Percentiles rank a stretch among this genome's conserved stretches.
These are phyloP conservation scores for Chlorodrepanis virens DNA, from an alignment of 2,113 vertebrate genomes.

Conservation along the genomic window DNA sequence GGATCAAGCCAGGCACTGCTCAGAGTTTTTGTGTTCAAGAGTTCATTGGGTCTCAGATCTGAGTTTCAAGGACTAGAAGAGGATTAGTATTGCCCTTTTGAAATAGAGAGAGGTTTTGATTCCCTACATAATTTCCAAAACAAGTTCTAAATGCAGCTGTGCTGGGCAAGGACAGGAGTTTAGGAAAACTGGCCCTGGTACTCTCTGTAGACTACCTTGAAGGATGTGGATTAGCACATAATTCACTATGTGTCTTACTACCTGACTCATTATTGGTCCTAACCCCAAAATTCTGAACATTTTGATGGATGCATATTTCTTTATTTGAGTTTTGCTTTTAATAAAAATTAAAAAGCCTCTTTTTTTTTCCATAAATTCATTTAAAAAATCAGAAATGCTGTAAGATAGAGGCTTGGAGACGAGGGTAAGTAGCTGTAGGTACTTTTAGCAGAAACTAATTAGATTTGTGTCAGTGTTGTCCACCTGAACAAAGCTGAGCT, in stretches of 20 bases:
- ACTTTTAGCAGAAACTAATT: slow-evolving; percentile 6
- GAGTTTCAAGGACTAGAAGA: neutral
- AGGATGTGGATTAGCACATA: neutral
- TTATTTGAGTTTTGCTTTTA: neutral
- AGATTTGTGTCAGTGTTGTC: slow-evolving; percentile 1
- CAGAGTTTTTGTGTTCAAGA: neutral
- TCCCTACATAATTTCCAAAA: neutral
- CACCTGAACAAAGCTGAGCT: neutral
- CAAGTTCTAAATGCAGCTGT: neutral
- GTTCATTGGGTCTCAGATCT: neutral
- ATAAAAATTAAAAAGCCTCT: neutral
- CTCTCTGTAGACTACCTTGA: neutral
- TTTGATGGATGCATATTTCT: neutral
- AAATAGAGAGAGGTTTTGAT: neutral
- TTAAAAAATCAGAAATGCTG: neutral
- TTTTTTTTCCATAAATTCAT: neutral
- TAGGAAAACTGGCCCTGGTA: neutral
- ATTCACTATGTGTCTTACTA: neutral
- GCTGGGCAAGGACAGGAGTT: neutral
- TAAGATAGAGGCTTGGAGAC: neutral
- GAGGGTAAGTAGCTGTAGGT: neutral
- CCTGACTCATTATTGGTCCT: neutral
- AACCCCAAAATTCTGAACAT: neutral
- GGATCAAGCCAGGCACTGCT: neutral
- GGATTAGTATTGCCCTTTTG: neutral